Base-by-base conservation (phyloP, 2,888 invertebrate species). In the Folsomia manolachei region DNA sequence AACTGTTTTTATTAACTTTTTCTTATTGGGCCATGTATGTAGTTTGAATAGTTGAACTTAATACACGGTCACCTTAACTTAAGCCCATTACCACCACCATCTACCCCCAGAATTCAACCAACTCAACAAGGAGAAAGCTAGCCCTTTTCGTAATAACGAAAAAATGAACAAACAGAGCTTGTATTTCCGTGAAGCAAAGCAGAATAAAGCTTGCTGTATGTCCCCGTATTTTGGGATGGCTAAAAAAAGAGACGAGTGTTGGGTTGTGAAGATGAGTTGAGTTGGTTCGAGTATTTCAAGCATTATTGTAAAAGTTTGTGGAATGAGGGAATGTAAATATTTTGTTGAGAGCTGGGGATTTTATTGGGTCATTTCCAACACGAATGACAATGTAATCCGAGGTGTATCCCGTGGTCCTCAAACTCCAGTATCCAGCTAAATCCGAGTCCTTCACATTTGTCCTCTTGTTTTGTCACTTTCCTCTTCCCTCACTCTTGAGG, bases 361-460 rank as follows among this genome's bases (percentile, higher is more conserved):
- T 75, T 75, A 75, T 72, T 69, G 72, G 75, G 75, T 72, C 70
- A 72, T 75, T 75, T 68, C 63, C 70, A 71, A 39, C 23, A 52
- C 18, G 67, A 72, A 75, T 75, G 71, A 71, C 63, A 67, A 69
- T 69, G 71, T 75, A 75, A 75, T 72, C 72, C 71, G 71, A 72
- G 75, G 75, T 72, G 72, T 75, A 7, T 39, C 75, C 75, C 71
- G 75, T 72, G 72, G 75, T 68, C 68, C 67, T 70, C 23, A n/a
- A 25, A 64, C 63, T 64, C 14, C 24, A 18, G 18, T 18, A 63
- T 4, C 39, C 39, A 39, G 39, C 39, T 39, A 39, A 39, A 39
- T 39, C 14, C 39, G 23, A 21, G 23, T 63, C 24, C 63, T 24
- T 63, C 24, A 4, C 25, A 21, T 14, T 63, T 18, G 23, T 63